These are phyloP conservation scores for Meloidogyne floridensis DNA, from an alignment of 1,140 invertebrate genomes.

Conservation along the genomic window DNA sequence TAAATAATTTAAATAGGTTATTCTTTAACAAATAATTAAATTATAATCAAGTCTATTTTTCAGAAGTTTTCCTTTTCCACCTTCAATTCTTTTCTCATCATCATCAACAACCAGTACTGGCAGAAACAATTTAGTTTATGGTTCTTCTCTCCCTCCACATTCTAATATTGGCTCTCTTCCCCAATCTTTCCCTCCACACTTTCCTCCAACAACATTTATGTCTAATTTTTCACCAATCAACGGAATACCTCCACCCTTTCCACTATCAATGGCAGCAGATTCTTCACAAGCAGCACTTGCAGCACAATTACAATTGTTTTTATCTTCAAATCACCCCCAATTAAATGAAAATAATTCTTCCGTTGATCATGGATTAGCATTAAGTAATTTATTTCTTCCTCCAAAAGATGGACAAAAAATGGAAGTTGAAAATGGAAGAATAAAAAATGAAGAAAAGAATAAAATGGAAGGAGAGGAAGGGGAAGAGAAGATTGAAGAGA, in stretches of 20 bases:
- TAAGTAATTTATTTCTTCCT: slow-evolving; percentile 27
- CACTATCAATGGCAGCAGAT: slow-evolving; percentile 6
- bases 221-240: background rate
- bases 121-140: background rate
- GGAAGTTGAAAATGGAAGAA: slow-evolving; percentile 5
- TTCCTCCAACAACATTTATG: background rate
- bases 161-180: background rate
- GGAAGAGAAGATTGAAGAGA: background rate
- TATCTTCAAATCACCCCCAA: background rate
- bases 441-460: background rate
- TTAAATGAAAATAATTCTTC: background rate
- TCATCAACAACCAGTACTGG: background rate
- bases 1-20: background rate
- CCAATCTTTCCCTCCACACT: background rate
- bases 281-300: slow-evolving; percentile 15
- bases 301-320: slow-evolving; percentile 2
- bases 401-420: background rate
- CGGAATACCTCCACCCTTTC: slow-evolving; percentile 5
- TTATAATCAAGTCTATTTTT: background rate
- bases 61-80: background rate
- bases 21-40: background rate
- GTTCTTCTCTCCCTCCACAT: background rate
- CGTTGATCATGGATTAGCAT: slow-evolving; percentile 23
- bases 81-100: background rate
- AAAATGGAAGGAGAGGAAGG: background rate